Conservation (phyloP, 1,140 invertebrate species). For the Pseudoatta argentina region DNA sequence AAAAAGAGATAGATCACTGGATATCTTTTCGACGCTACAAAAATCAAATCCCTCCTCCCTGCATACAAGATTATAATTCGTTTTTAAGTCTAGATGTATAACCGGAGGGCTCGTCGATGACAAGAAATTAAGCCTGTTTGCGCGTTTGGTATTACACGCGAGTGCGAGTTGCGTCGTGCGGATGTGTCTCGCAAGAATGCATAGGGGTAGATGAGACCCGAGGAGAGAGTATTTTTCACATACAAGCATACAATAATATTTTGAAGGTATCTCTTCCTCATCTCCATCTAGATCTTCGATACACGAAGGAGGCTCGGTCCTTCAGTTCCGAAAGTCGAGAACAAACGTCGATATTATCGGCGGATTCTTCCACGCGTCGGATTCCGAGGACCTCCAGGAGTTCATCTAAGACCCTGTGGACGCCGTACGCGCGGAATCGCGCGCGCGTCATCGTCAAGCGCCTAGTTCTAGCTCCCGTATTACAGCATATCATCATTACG, state of each 20-base stretch:
- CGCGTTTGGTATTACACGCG: slow-evolving; percentile 44
- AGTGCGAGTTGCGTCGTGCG: slow-evolving; percentile 14
- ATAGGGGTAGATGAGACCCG: not conserved
- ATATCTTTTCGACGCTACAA: slow-evolving; percentile 57
- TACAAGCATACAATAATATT: slow-evolving; percentile 3
- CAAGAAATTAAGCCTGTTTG: slow-evolving; percentile 59
- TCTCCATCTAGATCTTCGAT: slow-evolving; percentile 15
- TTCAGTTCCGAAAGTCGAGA: not conserved
- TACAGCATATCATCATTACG: slow-evolving; percentile 80
- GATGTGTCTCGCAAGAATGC: not conserved
- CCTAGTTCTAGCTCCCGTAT: slow-evolving; percentile 71
- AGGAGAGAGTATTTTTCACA: slow-evolving; percentile 28
- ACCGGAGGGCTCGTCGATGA: slow-evolving; percentile 57
- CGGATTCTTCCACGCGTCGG: not conserved
- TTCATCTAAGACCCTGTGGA: slow-evolving; percentile 35
- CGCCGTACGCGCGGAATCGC: slow-evolving; percentile 22
- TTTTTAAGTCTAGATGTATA: slow-evolving; percentile 75
- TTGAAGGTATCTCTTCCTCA: slow-evolving; percentile 3
- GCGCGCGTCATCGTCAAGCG: slow-evolving; percentile 55
- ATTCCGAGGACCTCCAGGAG: slow-evolving; percentile 9
- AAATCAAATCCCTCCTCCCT: slow-evolving; percentile 68
- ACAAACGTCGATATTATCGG: not conserved
- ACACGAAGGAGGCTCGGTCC: not conserved
- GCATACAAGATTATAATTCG: slow-evolving; percentile 72
- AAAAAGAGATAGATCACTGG: slow-evolving; percentile 48